Evolutionary conservation across 2,797 vertebrate genomes (phyloP).

Genomic region (Gambelia wislizenii): DNA sequence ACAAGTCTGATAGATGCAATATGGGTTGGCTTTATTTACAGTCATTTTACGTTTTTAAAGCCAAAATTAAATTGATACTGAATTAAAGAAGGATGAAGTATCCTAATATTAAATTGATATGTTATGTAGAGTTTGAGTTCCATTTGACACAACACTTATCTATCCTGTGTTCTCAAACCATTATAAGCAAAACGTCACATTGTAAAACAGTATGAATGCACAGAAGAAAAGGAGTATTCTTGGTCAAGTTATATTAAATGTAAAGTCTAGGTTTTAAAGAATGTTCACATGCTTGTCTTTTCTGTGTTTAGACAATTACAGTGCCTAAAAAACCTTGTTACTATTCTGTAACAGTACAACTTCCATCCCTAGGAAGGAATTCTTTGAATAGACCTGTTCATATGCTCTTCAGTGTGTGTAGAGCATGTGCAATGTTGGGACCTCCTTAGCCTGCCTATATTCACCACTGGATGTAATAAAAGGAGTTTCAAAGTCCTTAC

Average conservation of each 20-base stretch:
- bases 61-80: slow-evolving; percentile 60
- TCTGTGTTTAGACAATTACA: slow-evolving; percentile 9
- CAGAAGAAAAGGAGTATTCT: slow-evolving; percentile 34
- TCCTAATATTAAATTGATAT: slow-evolving; percentile 66
- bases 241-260: slow-evolving; percentile 25
- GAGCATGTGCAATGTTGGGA: not conserved
- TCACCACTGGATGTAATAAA: not conserved
- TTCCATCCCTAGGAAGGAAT: not conserved
- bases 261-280: slow-evolving; percentile 26
- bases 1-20: slow-evolving; percentile 65
- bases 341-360: not conserved
- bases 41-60: slow-evolving; percentile 69
- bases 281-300: slow-evolving; percentile 1
- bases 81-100: slow-evolving; percentile 60
- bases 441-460: not conserved
- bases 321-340: slow-evolving; percentile 13
- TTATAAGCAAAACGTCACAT: slow-evolving; percentile 80
- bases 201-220: slow-evolving; percentile 51
- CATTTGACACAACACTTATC: slow-evolving; percentile 71
- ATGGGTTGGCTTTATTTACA: slow-evolving; percentile 75
- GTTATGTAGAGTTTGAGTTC: slow-evolving; percentile 77
- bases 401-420: not conserved
- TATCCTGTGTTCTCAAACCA: slow-evolving; percentile 81
- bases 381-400: not conserved
- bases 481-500: not conserved